Percentiles rank a stretch among this genome's conserved stretches.
These are phyloP conservation scores for Triplophysa siluroides DNA, from an alignment of 2,113 vertebrate genomes.

Conservation along the genomic window DNA sequence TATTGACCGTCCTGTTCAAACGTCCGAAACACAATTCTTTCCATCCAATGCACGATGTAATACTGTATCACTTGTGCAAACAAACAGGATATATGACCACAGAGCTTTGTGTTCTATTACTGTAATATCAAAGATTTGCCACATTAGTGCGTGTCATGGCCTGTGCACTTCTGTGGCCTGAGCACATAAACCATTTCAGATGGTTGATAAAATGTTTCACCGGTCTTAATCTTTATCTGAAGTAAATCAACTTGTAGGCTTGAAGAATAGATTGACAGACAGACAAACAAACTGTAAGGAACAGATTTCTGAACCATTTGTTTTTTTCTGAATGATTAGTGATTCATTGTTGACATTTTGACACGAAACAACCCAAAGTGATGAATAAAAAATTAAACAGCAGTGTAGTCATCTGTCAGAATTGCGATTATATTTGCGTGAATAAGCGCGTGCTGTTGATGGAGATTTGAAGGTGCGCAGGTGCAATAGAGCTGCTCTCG, in stretches of 20 bases:
- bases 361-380: neutral
- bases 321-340: constrained; percentile 9
- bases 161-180: no score
- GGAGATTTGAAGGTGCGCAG: constrained; percentile 30
- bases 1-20: constrained; percentile 50
- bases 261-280: constrained; percentile 47
- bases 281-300: neutral
- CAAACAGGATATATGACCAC: neutral
- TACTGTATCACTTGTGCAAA: neutral
- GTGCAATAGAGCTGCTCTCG: neutral
- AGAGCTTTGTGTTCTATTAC: no score
- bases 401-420: neutral
- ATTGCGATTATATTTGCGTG: neutral
- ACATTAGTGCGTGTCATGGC: no score
- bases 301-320: neutral
- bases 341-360: neutral
- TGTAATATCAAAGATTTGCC: no score
- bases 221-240: no score
- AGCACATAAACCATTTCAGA: no score
- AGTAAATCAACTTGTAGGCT: neutral
- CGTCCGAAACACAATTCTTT: constrained; percentile 52
- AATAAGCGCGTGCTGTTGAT: neutral
- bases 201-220: no score
- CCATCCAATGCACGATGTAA: constrained; percentile 39
- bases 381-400: neutral